phyloP scores from a whole-genome alignment of 2,888 invertebrate genomes.

The Drosophila multiciliata region DNA sequence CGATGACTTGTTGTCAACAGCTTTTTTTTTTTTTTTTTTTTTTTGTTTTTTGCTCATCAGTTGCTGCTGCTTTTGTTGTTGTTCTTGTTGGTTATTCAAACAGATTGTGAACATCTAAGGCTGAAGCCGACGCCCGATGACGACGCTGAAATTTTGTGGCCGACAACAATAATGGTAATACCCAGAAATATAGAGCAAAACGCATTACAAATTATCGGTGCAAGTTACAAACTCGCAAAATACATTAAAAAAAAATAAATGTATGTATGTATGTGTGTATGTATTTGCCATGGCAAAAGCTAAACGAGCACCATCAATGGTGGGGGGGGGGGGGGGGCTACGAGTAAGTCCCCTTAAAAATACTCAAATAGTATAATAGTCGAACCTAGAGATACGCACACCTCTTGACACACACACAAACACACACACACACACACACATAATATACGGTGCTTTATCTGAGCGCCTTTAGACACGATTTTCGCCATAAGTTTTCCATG shows the following conservation, averaged over 20 bases:
- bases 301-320: conserved; percentile 14
- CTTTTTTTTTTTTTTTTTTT: neutral
- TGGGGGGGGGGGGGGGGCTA: neutral
- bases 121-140: conserved; percentile 38
- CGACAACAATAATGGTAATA: conserved; percentile 8
- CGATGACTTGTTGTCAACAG: conserved; percentile 39
- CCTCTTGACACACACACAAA: neutral
- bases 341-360: conserved; percentile 16
- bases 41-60: conserved; percentile 31
- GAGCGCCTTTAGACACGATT: conserved; percentile 62
- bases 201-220: conserved; percentile 57
- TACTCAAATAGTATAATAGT: conserved; percentile 1
- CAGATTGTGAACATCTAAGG: conserved; percentile 52
- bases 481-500: conserved; percentile 66
- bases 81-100: conserved; percentile 22
- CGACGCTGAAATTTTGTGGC: conserved; percentile 16
- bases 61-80: conserved; percentile 14
- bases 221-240: conserved; percentile 43
- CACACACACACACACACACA: conserved; percentile 2
- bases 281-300: conserved; percentile 10
- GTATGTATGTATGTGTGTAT: neutral
- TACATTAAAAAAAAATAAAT: conserved; percentile 4
- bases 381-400: conserved; percentile 27
- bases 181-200: conserved; percentile 38
- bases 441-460: conserved; percentile 36